These are phyloP conservation scores for Drosophila parabipectinata DNA, from an alignment of 1,140 invertebrate genomes.

Conservation along the genomic window DNA sequence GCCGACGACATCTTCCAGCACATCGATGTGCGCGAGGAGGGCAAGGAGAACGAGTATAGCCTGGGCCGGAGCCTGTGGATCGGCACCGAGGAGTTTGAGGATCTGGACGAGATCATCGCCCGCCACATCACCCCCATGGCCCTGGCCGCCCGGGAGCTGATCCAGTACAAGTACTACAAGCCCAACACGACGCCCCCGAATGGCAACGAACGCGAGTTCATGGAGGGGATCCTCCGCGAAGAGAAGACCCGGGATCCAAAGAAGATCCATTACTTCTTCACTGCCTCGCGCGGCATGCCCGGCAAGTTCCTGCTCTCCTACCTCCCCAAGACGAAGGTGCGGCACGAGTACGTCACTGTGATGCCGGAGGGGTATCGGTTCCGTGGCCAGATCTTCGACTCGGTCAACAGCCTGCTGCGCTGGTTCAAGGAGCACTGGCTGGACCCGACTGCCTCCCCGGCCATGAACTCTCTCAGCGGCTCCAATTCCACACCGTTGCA, in stretches of 20 bases:
- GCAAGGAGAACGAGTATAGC: slow-evolving; percentile 98
- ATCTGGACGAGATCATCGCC: slow-evolving; percentile 99
- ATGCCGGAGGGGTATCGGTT: slow-evolving; percentile 97
- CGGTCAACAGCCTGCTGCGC: slow-evolving; percentile 92
- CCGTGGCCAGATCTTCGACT: slow-evolving; percentile 93
- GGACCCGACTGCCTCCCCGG: slow-evolving; percentile 94
- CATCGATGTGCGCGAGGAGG: slow-evolving; percentile 97
- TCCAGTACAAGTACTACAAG: slow-evolving; percentile 96
- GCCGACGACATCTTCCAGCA: slow-evolving; percentile 97
- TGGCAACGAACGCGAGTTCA: slow-evolving; percentile 88
- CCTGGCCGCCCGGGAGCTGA: slow-evolving; percentile 93
- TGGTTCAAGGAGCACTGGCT: slow-evolving; percentile 99
- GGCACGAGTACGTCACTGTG: slow-evolving; percentile 96
- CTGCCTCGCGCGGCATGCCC: slow-evolving; percentile 94
- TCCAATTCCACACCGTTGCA: slow-evolving; percentile 85
- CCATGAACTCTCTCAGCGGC: slow-evolving; percentile 86
- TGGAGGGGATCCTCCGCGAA: slow-evolving; percentile 93
- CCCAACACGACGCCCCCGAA: slow-evolving; percentile 86
- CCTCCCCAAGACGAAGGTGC: slow-evolving; percentile 91
- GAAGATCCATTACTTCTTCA: slow-evolving; percentile 96
- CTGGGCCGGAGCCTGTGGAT: slow-evolving; percentile 95
- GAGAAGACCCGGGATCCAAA: slow-evolving; percentile 93
- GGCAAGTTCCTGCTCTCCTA: slow-evolving; percentile 98
- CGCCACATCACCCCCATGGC: slow-evolving; percentile 98
- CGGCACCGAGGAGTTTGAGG: slow-evolving; percentile 96